Percentiles rank a stretch among this genome's conserved stretches.
Conservation (phyloP, 2,113 vertebrate species). For the Forbesichthys agassizii region DNA sequence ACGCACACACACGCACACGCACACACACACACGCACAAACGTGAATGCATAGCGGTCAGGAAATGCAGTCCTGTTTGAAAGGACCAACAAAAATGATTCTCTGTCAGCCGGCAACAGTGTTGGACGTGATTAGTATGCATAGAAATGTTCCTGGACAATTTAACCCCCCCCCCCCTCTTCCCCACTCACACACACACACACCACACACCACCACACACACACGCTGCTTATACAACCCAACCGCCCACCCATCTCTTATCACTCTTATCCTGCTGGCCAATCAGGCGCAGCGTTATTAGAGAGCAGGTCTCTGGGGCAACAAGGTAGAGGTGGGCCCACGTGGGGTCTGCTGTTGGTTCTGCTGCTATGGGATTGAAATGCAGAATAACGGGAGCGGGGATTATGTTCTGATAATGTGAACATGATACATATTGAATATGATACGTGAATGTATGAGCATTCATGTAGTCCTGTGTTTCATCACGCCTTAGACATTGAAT, state of each 20-base stretch:
- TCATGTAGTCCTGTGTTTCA: neutral
- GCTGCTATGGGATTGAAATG: neutral
- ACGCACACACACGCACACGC: constrained; percentile 36
- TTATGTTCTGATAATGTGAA: too few relatives aligned
- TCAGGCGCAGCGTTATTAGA: constrained; percentile 54
- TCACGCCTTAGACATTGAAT: neutral
- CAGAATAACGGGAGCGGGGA: neutral
- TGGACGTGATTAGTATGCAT: constrained; percentile 55
- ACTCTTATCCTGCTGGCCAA: constrained; percentile 38
- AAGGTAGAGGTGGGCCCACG: constrained; percentile 52
- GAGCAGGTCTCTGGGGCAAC: constrained; percentile 58
- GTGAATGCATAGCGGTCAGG: constrained; percentile 28
- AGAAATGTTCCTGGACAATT: constrained; percentile 52
- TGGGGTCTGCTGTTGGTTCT: constrained; percentile 33
- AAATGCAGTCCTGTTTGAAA: constrained; percentile 54
- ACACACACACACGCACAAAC: constrained; percentile 36
- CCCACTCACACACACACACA: constrained; percentile 3
- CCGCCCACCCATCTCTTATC: constrained; percentile 16
- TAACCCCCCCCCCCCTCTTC: constrained; percentile 4
- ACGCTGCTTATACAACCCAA: neutral
- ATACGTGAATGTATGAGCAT: too few relatives aligned
- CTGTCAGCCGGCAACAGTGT: constrained; percentile 20
- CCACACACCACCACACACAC: constrained; percentile 18
- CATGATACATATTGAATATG: too few relatives aligned
- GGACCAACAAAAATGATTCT: constrained; percentile 41